Evolutionary conservation across 2,113 vertebrate genomes (phyloP), one percentile per base, ranked within the genome.

Genomic region (Cynopterus brachyotis): DNA sequence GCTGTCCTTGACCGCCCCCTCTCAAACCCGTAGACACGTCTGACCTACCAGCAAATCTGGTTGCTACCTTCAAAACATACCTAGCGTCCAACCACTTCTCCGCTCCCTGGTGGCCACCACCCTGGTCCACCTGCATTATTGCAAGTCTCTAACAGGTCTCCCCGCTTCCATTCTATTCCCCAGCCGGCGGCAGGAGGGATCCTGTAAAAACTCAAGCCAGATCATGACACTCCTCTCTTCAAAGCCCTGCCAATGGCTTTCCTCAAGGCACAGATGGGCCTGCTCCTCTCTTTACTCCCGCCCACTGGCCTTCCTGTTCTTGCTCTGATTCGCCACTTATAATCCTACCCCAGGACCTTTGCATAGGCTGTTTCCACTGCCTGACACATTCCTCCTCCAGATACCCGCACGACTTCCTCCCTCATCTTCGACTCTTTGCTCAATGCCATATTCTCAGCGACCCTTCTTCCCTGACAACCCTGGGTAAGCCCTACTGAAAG

Each of bases 261-360:
- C 85, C 20, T 30, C 20, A 94, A 83, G 53, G 6, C 28, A 5
- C 59, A 26, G 0, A 17, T 57, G 3, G 50, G 30, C 12, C n/a
- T 28, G 26, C 30, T 26, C 6, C 13, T 57, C 9, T 19, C 76
- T 37, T 17, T 19, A 45, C 30, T 55, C 26, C 67, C 26, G 50
- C 22, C n/a, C 32, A 35, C 32, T 7, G 92, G 53, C 13, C 15
- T n/a, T 32, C 0, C 72, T 6, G 5, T 42, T 40, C 22, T 30
- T 75, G 67, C 60, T 81, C 47, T 28, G n/a, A 66, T 4, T 10
- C 2, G 3, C 9, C 20, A 24, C 0, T 47, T 32, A 40, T 2
- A 42, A 3, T 76, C 40, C 47, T 87, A 79, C 67, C 78, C 35
- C 81, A 89, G 95, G 89, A 57, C 76, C 40, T 93, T 78, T 66